Base-by-base conservation (phyloP, 2,888 invertebrate genomes). In the Carterocephalus palaemon region DNA sequence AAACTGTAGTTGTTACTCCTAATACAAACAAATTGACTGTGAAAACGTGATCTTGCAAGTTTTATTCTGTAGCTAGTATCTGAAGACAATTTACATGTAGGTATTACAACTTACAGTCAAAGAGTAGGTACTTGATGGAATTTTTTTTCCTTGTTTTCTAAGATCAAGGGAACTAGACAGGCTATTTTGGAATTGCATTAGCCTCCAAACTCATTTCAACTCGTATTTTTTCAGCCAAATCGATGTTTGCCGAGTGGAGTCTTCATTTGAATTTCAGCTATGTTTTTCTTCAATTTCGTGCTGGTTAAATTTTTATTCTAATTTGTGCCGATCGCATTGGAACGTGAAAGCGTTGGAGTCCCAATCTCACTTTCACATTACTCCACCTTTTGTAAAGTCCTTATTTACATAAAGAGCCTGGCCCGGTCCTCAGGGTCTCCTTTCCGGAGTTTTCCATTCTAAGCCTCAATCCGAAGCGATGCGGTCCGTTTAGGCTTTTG, bases 381-480 rank as follows among this genome's bases (percentile, higher is more conserved):
- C 73, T 67, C 67, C 61, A 76, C 74, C 79, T 80, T 82, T 82
- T 83, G 75, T 79, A 71, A 69, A 65, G 67, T 67, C 58, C 52
- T 67, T 70, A 82, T 84, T 83, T 83, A 75, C 84, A 83, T 84
- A 84, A 84, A 83, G 76, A 80, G 75, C 64, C 70, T 60, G 59
- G 55, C 63, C 62, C 62, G 67, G 73, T 83, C 84, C 84, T 80
- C 65, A 53, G 83, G 84, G 83, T 74, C 77, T 64, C 77, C 69
- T 82, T 82, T 75, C 75, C 72, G 74, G 76, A 67, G 43, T 36
- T 45, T 45, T 45, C 78, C 70, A 80, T 83, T 83, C 83, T 77
- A 75, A 75, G 78, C 74, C 71, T 71, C 70, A 81, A 81, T 75
- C 74, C 71, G 70, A 75, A 67, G 63, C 59, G 59, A 59, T 62